Base-by-base conservation (phyloP, 2,113 vertebrate species). In the Sturnus vulgaris region DNA sequence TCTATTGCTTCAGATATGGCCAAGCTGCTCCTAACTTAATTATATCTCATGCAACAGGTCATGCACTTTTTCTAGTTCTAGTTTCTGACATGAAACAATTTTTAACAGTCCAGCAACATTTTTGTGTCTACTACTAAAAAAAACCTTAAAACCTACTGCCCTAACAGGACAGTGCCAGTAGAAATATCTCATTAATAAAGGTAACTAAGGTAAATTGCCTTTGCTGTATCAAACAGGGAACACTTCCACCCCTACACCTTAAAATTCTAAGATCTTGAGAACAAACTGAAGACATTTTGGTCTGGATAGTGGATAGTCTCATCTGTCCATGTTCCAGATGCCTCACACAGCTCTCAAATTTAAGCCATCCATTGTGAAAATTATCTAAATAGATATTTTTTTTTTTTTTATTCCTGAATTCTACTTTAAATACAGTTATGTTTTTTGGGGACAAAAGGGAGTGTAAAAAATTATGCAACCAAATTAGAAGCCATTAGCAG, bases 21-120 rank as follows among this genome's bases (percentile, higher is more conserved):
- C 94, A 96, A 96, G 82, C 76, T 98, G 91, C 75, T 96, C 82
- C 92, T 96, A 97, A 83, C 83, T 97, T 98, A 98, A 98, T 98
- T 98, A 97, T 97, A 97, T 96, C 91, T 97, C 90, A 86, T 95
- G 96, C 92, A 98, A 97, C 98, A 97, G 90, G 97, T 98, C 97
- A 68, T n/a, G 77, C 27, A 85, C 83, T 95, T 96, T 95, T 95
- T 97, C 87, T 91, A 70, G 50, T 77, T 94, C 65, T 82, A 40
- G 35, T 86, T 63, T 72, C 52, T 72, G 83, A 82, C 42, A 53
- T 18, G 30, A 76, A 94, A 75, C n/a, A 63, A 27, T 77, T 96
- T 92, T 94, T 92, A 75, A 79, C 71, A 92, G 16, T 82, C 37
- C 75, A 42, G 84, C 23, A 46, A 78, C n/a, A 63, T 44, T 49